Percentiles rank a stretch among this genome's conserved stretches.
These are phyloP conservation scores for Drosophila ambigua DNA, from an alignment of 1,140 invertebrate species.

Conservation along the genomic window DNA sequence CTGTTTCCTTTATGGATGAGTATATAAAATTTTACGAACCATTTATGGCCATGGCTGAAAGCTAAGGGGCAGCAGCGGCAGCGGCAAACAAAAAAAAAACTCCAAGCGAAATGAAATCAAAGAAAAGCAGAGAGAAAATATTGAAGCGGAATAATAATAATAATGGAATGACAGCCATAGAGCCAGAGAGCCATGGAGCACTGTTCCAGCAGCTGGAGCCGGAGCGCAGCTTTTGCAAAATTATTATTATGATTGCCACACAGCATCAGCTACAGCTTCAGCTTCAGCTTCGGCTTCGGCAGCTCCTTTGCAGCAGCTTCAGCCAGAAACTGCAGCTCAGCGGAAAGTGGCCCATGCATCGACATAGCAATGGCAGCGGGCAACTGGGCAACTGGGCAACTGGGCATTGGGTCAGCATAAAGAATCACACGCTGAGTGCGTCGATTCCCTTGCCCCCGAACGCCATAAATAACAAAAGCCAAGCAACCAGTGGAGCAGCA, in stretches of 20 bases:
- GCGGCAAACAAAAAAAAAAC: background rate
- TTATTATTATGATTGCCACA: conserved; percentile 61
- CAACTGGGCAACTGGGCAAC: background rate
- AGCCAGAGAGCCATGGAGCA: too few relatives aligned
- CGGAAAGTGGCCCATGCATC: conserved; percentile 7
- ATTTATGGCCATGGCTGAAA: conserved; percentile 53
- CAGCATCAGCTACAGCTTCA: conserved; percentile 9
- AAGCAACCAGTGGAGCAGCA: conserved; percentile 13
- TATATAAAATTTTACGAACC: conserved; percentile 66
- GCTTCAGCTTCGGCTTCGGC: too few relatives aligned
- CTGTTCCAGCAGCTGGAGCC: conserved; percentile 7
- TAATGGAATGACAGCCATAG: conserved; percentile 38
- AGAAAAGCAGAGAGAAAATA: conserved; percentile 58
- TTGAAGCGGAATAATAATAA: conserved; percentile 61
- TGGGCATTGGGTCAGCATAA: conserved; percentile 40
- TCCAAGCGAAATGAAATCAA: conserved; percentile 36
- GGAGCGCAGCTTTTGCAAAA: conserved; percentile 49
- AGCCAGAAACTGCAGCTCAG: conserved; percentile 14
- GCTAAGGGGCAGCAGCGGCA: too few relatives aligned
- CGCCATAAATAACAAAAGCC: conserved; percentile 57
- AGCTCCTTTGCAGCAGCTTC: conserved; percentile 13
- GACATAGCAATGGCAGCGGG: background rate
- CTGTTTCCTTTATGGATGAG: conserved; percentile 61
- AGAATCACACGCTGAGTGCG: conserved; percentile 63
- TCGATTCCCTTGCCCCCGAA: conserved; percentile 33